A percentile compares a stretch with the other conserved stretches of the same genome.
Evolutionary conservation across 2,797 vertebrate genomes (phyloP).

Genomic region (Schizothorax lantsangensis): DNA sequence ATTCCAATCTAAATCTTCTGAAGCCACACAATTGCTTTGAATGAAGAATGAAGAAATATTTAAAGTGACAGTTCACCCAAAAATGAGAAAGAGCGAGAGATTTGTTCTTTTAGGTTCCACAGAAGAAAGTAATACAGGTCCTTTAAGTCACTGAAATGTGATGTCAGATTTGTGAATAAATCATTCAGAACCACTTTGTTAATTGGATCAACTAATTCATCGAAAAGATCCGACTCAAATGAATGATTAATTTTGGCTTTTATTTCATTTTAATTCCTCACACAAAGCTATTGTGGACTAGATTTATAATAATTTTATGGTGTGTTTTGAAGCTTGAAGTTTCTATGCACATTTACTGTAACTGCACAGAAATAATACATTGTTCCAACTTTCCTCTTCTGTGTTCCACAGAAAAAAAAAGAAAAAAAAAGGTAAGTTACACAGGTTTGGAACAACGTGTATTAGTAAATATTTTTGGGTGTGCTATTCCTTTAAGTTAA

Average conservation of each 20-base stretch:
- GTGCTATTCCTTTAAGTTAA: background rate
- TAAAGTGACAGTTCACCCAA: background rate
- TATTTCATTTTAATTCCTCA: background rate
- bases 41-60: background rate
- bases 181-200: background rate
- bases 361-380: background rate
- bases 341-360: background rate
- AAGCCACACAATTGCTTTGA: background rate
- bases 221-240: background rate
- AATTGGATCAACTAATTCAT: background rate
- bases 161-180: background rate
- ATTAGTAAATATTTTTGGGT: background rate
- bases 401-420: background rate
- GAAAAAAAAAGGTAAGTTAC: background rate
- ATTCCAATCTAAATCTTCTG: background rate
- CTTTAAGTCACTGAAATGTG: background rate
- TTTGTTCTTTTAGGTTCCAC: background rate
- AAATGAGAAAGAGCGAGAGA: background rate
- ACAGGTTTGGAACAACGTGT: background rate
- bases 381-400: background rate
- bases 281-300: background rate
- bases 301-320: background rate
- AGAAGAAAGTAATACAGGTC: background rate
- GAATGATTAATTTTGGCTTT: background rate
- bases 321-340: constrained; percentile 1